These are phyloP conservation scores for Busseola fusca DNA, from an alignment of 2,888 invertebrate species.

Conservation along the genomic window DNA sequence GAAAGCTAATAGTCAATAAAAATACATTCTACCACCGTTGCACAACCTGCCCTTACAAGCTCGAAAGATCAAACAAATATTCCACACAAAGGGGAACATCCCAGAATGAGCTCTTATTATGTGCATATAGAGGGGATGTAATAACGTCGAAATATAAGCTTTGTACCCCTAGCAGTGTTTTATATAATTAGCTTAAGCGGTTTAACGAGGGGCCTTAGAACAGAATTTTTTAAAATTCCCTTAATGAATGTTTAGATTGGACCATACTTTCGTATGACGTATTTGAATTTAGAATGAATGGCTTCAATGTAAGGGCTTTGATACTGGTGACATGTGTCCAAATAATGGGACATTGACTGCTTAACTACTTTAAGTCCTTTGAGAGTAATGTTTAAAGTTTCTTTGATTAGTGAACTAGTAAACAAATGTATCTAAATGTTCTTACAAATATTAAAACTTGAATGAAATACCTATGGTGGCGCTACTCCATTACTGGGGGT, in stretches of 20 bases:
- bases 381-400: slow-evolving; percentile 62
- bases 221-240: slow-evolving; percentile 75
- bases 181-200: slow-evolving; percentile 88
- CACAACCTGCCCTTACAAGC: slow-evolving; percentile 70
- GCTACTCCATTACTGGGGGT: too few species aligned
- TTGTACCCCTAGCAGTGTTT: slow-evolving; percentile 78
- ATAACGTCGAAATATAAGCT: slow-evolving; percentile 76
- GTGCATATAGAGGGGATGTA: slow-evolving; percentile 77
- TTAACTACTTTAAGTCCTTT: slow-evolving; percentile 64
- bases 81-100: slow-evolving; percentile 78
- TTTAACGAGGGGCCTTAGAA: slow-evolving; percentile 80
- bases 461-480: background rate
- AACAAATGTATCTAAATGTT: slow-evolving; percentile 9
- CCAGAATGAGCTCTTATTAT: slow-evolving; percentile 80
- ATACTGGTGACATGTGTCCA: slow-evolving; percentile 82
- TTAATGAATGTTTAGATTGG: slow-evolving; percentile 88
- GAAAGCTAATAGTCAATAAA: slow-evolving; percentile 56
- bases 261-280: slow-evolving; percentile 78
- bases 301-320: slow-evolving; percentile 76
- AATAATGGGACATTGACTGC: slow-evolving; percentile 72
- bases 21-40: slow-evolving; percentile 60
- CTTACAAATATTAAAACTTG: background rate
- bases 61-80: slow-evolving; percentile 86
- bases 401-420: slow-evolving; percentile 41
- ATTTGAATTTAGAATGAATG: slow-evolving; percentile 82